Conservation (phyloP, 2,113 vertebrate species). For the Bambusicola thoracicus region DNA sequence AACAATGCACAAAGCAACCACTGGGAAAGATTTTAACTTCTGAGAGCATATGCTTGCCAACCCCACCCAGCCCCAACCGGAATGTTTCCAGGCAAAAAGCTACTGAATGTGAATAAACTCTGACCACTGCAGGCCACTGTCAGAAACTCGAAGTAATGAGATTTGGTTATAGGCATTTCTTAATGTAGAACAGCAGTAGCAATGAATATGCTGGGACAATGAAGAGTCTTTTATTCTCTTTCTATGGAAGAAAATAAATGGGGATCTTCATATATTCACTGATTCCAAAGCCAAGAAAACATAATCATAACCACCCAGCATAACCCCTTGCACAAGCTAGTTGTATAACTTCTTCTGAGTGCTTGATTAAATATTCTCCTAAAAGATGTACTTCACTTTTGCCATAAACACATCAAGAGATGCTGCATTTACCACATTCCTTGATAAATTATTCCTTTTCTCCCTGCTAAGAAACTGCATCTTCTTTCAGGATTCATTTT, state of each 20-base stretch:
- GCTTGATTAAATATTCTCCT: conserved; percentile 35
- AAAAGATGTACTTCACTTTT: conserved; percentile 30
- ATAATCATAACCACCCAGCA: conserved; percentile 1
- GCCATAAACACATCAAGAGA: conserved; percentile 47
- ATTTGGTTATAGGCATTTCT: conserved; percentile 34
- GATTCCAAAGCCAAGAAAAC: conserved; percentile 39
- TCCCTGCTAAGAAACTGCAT: not conserved
- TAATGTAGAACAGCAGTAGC: conserved; percentile 46
- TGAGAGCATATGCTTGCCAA: not conserved
- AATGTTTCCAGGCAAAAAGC: not conserved
- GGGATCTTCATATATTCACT: not conserved
- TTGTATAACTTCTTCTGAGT: conserved; percentile 41
- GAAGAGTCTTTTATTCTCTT: not conserved
- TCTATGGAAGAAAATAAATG: conserved; percentile 53
- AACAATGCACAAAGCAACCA: not conserved
- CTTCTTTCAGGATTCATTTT: conserved; percentile 38
- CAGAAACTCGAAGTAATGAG: conserved; percentile 37
- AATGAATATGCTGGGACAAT: conserved; percentile 55
- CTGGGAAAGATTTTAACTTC: not conserved
- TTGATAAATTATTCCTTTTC: conserved; percentile 48
- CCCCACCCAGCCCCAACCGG: not conserved
- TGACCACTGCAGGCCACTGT: conserved; percentile 39
- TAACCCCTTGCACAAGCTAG: not conserved
- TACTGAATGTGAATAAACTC: conserved; percentile 17
- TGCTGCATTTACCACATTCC: conserved; percentile 43